A percentile compares a stretch with the other conserved stretches of the same genome.
Evolutionary conservation across 2,797 vertebrate genomes (phyloP).

Genomic region (Sus cebifrons): DNA sequence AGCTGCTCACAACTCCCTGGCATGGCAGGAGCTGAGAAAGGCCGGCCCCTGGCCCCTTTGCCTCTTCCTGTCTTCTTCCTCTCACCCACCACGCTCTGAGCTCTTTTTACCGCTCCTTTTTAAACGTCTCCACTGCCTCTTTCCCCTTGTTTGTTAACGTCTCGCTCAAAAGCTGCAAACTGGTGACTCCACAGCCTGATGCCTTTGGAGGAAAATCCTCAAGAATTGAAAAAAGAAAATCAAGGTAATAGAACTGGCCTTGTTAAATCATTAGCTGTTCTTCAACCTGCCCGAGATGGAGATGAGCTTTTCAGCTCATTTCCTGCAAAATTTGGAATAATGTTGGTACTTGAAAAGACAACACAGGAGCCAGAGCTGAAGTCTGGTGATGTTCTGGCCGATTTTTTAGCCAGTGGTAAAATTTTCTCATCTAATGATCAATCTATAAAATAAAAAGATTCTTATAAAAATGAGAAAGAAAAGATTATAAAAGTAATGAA

Average conservation of each 20-base stretch:
- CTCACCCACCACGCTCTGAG: not conserved
- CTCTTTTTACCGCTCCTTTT: not conserved
- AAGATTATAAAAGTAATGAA: slow-evolving; percentile 16
- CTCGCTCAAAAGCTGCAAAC: not conserved
- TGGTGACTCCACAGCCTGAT: not conserved
- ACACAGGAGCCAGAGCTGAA: not conserved
- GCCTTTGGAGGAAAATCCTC: not conserved
- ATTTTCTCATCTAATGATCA: not conserved
- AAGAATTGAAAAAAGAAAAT: slow-evolving; percentile 41
- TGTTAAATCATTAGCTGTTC: not conserved
- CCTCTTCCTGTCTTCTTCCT: not conserved
- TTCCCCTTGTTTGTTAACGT: not conserved
- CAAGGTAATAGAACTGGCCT: not conserved
- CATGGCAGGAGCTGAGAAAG: not conserved
- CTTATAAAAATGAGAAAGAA: slow-evolving; percentile 48
- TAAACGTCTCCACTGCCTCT: not conserved
- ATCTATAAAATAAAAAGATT: not conserved
- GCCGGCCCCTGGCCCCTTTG: too few relatives aligned
- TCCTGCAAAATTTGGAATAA: slow-evolving; percentile 36
- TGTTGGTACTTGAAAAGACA: not conserved
- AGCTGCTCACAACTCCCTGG: not conserved
- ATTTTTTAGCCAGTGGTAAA: not conserved
- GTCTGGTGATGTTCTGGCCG: not conserved
- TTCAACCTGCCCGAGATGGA: not conserved
- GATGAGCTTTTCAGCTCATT: slow-evolving; percentile 4